Evolutionary conservation across 2,797 vertebrate genomes (phyloP), one percentile per base, ranked within the genome.

Genomic region (Cryptoprocta ferox): DNA sequence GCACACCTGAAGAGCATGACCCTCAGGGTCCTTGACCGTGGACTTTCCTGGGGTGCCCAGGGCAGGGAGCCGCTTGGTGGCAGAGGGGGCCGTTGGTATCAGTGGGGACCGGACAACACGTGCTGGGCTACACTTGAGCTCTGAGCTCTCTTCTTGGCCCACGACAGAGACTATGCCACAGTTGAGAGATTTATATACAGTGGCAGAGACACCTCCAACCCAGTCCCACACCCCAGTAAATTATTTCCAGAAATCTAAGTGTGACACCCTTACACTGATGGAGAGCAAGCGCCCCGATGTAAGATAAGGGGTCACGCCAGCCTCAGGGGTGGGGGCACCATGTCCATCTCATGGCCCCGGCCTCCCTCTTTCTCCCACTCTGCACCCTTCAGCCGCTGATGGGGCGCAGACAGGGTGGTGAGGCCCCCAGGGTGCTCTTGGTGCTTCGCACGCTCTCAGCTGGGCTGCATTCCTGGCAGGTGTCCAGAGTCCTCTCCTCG

Each of bases 241-340:
- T 1, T 28, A 32, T 19, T 26, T 32, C 39, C 39, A 10, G 15
- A 21, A 37, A 6, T 16, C 32, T 3, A 11, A 37, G n/a, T 45
- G 30, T 15, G 9, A 2, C 0, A 26, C 9, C 14, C 53, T 13
- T 10, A 35, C 0, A 12, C 4, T 2, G 2, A 6, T 1, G 39
- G 35, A 10, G 45, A 83, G 14, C 15, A 12, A 16, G n/a, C 3
- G 32, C 16, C 59, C 66, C 2, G 0, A 15, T 16, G 42, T 79
- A 7, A 61, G 59, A 1, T 0, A 1, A n/a, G 5, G 15, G 1
- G 1, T 14, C n/a, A 2, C 3, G 0, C 6, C 14, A 0, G 53
- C 7, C 28, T 48, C 56, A 5, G n/a, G 16, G 42, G 9, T 3
- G 75, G 21, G 50, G 6, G 14, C 0, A 1, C 15, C 82, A 10